Evolutionary conservation across 2,888 invertebrate genomes (phyloP), one percentile per base, ranked within the genome.

Genomic region (Lithophane ornitopus): DNA sequence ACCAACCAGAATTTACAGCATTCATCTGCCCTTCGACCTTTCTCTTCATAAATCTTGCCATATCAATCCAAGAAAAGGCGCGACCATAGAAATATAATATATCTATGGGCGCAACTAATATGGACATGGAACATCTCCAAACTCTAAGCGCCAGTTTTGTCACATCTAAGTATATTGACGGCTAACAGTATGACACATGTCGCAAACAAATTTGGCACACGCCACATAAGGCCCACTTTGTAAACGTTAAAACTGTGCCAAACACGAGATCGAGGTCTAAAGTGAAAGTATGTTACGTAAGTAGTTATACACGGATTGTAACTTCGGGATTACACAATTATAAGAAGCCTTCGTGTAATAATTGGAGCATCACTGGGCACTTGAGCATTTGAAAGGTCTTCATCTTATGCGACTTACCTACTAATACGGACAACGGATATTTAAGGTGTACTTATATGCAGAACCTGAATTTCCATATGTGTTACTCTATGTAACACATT

Each of bases 201-300:
- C 82, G 54, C 75, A 81, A 76, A 69, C 39, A 80, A 59, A 69
- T 81, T 82, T 82, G 73, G 86, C 84, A 83, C 84, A 70, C 12
- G 46, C 14, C 59, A 84, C 34, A 12, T 68, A 65, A 12, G 73
- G n/a, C 65, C 68, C 61, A 69, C 56, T 78, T 66, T 39, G 65
- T 86, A 69, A 66, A 74, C 74, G 62, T 61, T 54, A 41, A 66
- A 83, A 85, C 68, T 46, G 74, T 83, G 83, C 79, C 83, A 83
- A 69, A 86, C 83, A 86, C 69, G 84, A 69, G 86, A 70, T 41
- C 71, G 63, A 74, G 86, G 79, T 65, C 65, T 56, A 46, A 86
- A 83, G 86, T 74, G 83, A 86, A 83, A 86, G 86, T 86, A 16
- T 49, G 54, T 82, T 74, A 83, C 34, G 65, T 74, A 69, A 71